Evolutionary conservation across 2,888 invertebrate genomes (phyloP).

Genomic region (Bembecia ichneumoniformis): DNA sequence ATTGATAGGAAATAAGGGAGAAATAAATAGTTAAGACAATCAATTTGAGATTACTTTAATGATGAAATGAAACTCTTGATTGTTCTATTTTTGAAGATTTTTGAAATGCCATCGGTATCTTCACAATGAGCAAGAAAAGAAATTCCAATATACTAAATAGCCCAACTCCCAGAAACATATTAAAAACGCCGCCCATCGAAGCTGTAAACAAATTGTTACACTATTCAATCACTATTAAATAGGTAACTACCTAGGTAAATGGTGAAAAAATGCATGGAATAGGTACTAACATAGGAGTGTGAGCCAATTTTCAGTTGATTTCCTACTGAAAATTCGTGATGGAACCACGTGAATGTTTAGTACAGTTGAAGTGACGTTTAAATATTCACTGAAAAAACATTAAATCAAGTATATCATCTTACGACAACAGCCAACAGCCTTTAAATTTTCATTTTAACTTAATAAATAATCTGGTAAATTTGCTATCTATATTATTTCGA

Average conservation of each 20-base stretch:
- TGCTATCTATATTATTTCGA: no score
- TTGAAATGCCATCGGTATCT: constrained; percentile 20
- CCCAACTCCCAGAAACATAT: constrained; percentile 62
- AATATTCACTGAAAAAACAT: constrained; percentile 27
- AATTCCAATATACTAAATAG: constrained; percentile 54
- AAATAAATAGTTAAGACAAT: no score
- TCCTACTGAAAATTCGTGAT: constrained; percentile 34
- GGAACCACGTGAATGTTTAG: constrained; percentile 32
- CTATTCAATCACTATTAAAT: neutral
- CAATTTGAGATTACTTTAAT: neutral
- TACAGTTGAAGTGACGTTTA: constrained; percentile 31
- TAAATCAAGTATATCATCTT: no score
- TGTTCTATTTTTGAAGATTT: constrained; percentile 11
- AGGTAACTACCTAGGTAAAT: neutral
- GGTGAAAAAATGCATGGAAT: neutral
- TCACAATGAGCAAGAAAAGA: constrained; percentile 25
- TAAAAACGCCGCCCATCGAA: constrained; percentile 59
- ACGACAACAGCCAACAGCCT: no score
- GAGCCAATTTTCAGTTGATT: constrained; percentile 54
- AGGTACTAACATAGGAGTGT: constrained; percentile 48
- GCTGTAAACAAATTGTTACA: constrained; percentile 31
- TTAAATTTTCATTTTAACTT: no score
- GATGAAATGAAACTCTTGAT: neutral
- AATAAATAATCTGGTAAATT: no score
- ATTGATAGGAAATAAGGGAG: no score